Evolutionary conservation across 2,797 vertebrate species (phyloP).

Genomic region (Erethizon dorsatum): DNA sequence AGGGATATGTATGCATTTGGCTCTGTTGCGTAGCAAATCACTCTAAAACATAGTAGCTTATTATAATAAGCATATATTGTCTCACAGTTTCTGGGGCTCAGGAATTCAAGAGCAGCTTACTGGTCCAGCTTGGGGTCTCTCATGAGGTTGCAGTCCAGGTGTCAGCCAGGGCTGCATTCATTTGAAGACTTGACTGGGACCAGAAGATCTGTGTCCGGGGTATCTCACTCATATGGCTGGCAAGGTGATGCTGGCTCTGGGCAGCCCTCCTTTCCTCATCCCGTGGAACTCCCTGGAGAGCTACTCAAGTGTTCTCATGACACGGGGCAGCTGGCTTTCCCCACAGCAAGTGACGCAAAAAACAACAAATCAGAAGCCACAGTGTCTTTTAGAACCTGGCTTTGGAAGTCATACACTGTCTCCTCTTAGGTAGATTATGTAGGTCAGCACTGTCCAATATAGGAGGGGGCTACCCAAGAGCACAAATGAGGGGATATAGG

Average conservation of each 20-base stretch:
- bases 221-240: background rate
- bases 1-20: background rate
- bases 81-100: background rate
- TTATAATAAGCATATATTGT: background rate
- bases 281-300: background rate
- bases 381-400: constrained; percentile 17
- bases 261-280: background rate
- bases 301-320: background rate
- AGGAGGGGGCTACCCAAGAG: background rate
- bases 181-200: constrained; percentile 12
- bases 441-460: background rate
- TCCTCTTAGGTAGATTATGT: background rate
- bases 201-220: background rate
- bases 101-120: constrained; percentile 34
- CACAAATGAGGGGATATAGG: background rate
- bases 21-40: background rate
- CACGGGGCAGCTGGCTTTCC: background rate
- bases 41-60: background rate
- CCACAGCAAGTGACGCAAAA: constrained; percentile 30
- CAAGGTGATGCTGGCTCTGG: background rate
- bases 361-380: constrained; percentile 10
- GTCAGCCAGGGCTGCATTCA: background rate
- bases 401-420: background rate
- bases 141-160: background rate
- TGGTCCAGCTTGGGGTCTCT: background rate